Evolutionary conservation across 2,888 invertebrate genomes (phyloP), one percentile per base, ranked within the genome.

Genomic region (Deroplatys truncata): DNA sequence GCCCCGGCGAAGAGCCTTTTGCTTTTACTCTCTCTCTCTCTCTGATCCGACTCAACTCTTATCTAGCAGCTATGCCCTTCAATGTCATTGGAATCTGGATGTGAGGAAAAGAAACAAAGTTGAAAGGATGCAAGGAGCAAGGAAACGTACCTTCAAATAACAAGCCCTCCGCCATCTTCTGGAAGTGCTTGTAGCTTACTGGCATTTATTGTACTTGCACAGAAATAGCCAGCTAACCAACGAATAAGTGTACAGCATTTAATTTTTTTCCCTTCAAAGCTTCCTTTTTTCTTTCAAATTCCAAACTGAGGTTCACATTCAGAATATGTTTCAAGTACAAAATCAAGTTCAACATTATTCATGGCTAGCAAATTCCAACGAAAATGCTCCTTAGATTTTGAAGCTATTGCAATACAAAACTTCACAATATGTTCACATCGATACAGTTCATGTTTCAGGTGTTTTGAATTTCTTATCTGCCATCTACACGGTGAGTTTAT

Each of bases 141-240:
- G 90, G 89, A 89, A 89, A 90, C 90, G 88, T 90, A 90, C 90
- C 90, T 90, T 90, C 90, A 90, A 90, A 86, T 35, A 83, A 87
- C 83, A 82, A 87, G 82, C 87, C 83, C 87, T 87, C 83, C 87
- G 87, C 87, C 87, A 82, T 83, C 87, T 82, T 31, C 87, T 31
- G 82, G 29, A 82, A 82, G 87, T 87, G 87, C 87, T 31, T 83
- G 25, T 72, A 72, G 20, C 56, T 72, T 20, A 72, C 56, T 72
- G 56, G 56, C 56, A 72, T 72, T 82, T 87, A 49, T 84, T 88
- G 15, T 28, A 88, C 84, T 72, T 84, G 84, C 31, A 84, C 84
- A 84, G 28, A 29, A 35, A 25, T 35, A 43, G 29, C 72, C 72
- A 28, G 43, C 72, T 49, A 86, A 16, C 5, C 16, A 28, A 35